Evolutionary conservation across 2,888 invertebrate genomes (phyloP).

Genomic region (Idaea aversata): DNA sequence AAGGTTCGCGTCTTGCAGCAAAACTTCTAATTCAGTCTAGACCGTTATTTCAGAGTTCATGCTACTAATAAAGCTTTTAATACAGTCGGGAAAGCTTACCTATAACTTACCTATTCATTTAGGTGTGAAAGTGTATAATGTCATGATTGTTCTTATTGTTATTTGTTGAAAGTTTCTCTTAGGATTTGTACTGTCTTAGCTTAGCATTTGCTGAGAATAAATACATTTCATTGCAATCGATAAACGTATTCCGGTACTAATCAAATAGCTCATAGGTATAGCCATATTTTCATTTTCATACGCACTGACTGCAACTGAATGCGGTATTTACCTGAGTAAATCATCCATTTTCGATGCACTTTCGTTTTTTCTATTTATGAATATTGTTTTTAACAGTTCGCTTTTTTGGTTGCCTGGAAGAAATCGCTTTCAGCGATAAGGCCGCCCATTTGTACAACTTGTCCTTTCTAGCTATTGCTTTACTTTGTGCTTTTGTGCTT

Average conservation of each 20-base stretch:
- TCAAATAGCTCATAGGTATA: background rate
- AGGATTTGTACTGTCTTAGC: background rate
- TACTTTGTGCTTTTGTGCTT: too few species aligned
- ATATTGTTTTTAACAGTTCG: too few species aligned
- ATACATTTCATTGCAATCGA: background rate
- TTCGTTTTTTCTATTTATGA: too few species aligned
- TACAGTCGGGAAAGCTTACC: constrained; percentile 3
- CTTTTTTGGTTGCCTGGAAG: too few species aligned
- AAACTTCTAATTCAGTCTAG: background rate
- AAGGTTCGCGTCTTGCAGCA: background rate
- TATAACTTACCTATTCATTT: background rate
- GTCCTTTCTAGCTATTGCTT: too few species aligned
- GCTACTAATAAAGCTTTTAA: constrained; percentile 6
- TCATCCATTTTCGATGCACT: background rate
- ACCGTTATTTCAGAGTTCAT: background rate
- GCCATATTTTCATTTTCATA: too few species aligned
- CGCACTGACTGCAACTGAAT: too few species aligned
- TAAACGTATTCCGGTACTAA: background rate
- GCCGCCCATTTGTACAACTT: too few species aligned
- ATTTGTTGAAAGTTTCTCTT: background rate
- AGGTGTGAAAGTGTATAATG: background rate
- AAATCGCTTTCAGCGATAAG: too few species aligned
- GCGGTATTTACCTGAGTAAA: background rate
- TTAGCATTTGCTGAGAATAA: background rate
- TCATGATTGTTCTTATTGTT: background rate